phyloP scores from a whole-genome alignment of 2,797 vertebrate genomes.

The Poecile montanus region DNA sequence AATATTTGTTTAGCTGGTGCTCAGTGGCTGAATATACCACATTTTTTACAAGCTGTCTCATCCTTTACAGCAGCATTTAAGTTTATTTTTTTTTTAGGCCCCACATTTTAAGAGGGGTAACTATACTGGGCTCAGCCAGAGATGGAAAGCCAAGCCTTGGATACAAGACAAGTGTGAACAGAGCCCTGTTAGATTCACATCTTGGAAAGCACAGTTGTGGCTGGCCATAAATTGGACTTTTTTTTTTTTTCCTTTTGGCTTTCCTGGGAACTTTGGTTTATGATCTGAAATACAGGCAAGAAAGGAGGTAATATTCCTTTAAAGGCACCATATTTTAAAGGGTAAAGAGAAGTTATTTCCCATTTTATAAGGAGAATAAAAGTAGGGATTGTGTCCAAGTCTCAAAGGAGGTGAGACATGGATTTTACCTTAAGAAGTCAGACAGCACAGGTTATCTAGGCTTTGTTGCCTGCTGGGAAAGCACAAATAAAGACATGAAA shows the following conservation, averaged over 20 bases:
- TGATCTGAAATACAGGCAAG: background rate
- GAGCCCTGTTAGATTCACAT: background rate
- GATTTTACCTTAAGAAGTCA: background rate
- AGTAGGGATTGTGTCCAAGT: background rate
- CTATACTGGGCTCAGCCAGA: background rate
- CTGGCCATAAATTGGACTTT: background rate
- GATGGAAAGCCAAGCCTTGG: background rate
- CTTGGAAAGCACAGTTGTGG: background rate
- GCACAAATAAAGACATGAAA: background rate
- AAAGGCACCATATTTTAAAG: background rate
- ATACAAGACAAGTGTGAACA: background rate
- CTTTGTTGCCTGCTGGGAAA: background rate
- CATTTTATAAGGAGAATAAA: background rate
- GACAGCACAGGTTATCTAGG: background rate
- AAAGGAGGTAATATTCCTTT: background rate
- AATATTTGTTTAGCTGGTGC: background rate
- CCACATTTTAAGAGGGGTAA: background rate
- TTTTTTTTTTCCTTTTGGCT: background rate
- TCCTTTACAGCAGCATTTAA: background rate
- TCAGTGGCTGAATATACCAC: background rate
- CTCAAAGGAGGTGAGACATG: background rate
- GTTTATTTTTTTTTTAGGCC: background rate
- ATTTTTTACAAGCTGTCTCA: background rate
- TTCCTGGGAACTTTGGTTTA: background rate
- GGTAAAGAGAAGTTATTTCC: background rate